Evolutionary conservation across 1,140 invertebrate species (phyloP), one percentile per base, ranked within the genome.

Genomic region (Aricia agestis): DNA sequence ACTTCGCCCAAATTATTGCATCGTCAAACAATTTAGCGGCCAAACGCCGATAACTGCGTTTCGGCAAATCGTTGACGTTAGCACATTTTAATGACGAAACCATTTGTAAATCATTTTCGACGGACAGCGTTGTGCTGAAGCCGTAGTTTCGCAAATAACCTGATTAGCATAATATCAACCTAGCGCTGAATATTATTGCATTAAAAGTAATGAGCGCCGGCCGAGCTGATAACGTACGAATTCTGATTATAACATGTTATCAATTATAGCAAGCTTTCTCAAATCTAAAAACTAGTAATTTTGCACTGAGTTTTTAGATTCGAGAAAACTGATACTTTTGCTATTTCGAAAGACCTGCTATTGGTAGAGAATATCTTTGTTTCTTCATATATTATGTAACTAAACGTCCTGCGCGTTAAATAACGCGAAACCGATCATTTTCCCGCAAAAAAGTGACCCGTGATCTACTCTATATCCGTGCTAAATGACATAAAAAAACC

Each of bases 91-190:
- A 69, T 63, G 41, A 31, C 45, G 15, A 69, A 52, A 31, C 52
- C 59, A 67, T 61, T 67, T 63, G 58, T 69, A 63, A 69, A 69
- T 69, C 6, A 69, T 69, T 69, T 61, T 41, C 58, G 58, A 69
- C 45, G 52, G 57, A 41, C 57, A 19, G 58, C 17, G 59, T 63
- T 69, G 11, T 19, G 63, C 15, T 19, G 69, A 71, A 71, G 69
- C 69, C 69, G 69, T 71, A 71, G 31, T 71, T 71, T 71, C 63
- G 45, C 63, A 66, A 71, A 66, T 70, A 71, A 71, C 69, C 65
- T 70, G 69, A 70, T 70, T 70, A 70, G 69, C 63, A 66, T 70
- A 70, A 31, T 41, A 57, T 57, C 63, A 70, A 70, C 36, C 61
- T 61, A 61, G 68, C 58, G 68, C 58, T 59, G 25, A 59, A 41